Conservation (phyloP, 2,888 invertebrate genomes). For the Sinotaia quadrata region DNA sequence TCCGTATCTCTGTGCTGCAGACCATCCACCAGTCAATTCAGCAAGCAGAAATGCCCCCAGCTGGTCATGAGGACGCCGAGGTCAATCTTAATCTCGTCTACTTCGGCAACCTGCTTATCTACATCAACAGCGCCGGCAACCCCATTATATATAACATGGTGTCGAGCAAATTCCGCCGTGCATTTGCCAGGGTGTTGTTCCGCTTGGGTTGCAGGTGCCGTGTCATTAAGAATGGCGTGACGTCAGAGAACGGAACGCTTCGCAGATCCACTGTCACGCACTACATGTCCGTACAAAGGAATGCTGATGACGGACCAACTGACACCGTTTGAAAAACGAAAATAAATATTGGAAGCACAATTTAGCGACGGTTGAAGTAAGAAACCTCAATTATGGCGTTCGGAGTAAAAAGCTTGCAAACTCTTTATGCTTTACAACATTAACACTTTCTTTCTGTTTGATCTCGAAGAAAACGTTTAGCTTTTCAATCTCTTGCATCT, state of each 20-base stretch:
- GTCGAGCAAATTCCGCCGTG: slow-evolving; percentile 38
- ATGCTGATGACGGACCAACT: slow-evolving; percentile 16
- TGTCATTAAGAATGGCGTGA: slow-evolving; percentile 1
- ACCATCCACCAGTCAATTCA: slow-evolving; percentile 77
- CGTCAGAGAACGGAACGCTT: slow-evolving; percentile 22
- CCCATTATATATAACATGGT: slow-evolving; percentile 82
- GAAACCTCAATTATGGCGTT: too few species aligned
- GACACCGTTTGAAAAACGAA: slow-evolving; percentile 24
- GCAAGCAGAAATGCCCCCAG: slow-evolving; percentile 82
- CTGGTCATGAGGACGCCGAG: too few species aligned
- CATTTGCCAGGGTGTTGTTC: slow-evolving; percentile 32
- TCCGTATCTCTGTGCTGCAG: slow-evolving; percentile 90
- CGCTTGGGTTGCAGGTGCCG: slow-evolving; percentile 28
- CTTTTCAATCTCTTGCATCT: too few species aligned
- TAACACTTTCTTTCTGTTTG: too few species aligned
- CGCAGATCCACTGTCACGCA: slow-evolving; percentile 31
- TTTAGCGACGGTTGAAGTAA: too few species aligned
- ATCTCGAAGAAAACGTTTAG: too few species aligned
- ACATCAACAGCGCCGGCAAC: slow-evolving; percentile 92
- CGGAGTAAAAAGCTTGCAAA: too few species aligned
- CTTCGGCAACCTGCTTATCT: slow-evolving; percentile 85
- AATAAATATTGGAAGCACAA: too few species aligned
- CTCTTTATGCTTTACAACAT: too few species aligned
- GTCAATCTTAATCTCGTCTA: slow-evolving; percentile 87
- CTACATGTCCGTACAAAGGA: slow-evolving; percentile 33